Evolutionary conservation across 2,113 vertebrate genomes (phyloP).

Genomic region (Forbesichthys agassizii): DNA sequence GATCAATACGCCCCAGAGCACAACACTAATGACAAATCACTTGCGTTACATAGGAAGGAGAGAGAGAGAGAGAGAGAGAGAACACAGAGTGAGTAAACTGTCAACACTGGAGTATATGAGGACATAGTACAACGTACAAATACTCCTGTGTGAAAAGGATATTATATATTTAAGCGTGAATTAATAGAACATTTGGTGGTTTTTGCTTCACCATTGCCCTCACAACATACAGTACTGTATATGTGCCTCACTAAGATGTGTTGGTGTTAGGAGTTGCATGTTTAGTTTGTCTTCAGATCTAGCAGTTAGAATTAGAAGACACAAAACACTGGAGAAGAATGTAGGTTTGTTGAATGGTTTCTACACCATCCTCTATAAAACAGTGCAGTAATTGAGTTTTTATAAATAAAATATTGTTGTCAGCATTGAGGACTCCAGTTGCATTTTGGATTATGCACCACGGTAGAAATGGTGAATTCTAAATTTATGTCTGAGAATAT

Average conservation of each 20-base stretch:
- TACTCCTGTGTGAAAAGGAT: constrained; percentile 9
- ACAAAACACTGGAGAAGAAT: neutral
- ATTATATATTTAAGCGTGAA: constrained; percentile 13
- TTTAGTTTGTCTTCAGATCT: constrained; percentile 2
- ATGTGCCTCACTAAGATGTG: too few relatives aligned
- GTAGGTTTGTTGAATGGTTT: constrained; percentile 2
- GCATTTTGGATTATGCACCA: too few relatives aligned
- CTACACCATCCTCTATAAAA: too few relatives aligned
- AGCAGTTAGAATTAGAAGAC: constrained; percentile 14
- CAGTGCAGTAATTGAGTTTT: too few relatives aligned
- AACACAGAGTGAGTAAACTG: neutral
- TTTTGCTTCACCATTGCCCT: constrained; percentile 13
- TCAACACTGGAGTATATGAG: neutral
- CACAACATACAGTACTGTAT: too few relatives aligned
- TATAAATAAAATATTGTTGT: neutral
- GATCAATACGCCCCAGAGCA: constrained; percentile 56
- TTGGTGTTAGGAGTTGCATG: neutral
- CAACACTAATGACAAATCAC: constrained; percentile 51
- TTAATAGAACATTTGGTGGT: constrained; percentile 25
- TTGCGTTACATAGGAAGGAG: neutral
- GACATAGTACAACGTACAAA: constrained; percentile 1
- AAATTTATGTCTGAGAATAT: too few relatives aligned
- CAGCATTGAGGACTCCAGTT: neutral
- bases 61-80: neutral
- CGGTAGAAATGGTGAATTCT: neutral